These are phyloP conservation scores for Taenioides sp. DNA, from an alignment of 2,797 vertebrate species.

Conservation along the genomic window DNA sequence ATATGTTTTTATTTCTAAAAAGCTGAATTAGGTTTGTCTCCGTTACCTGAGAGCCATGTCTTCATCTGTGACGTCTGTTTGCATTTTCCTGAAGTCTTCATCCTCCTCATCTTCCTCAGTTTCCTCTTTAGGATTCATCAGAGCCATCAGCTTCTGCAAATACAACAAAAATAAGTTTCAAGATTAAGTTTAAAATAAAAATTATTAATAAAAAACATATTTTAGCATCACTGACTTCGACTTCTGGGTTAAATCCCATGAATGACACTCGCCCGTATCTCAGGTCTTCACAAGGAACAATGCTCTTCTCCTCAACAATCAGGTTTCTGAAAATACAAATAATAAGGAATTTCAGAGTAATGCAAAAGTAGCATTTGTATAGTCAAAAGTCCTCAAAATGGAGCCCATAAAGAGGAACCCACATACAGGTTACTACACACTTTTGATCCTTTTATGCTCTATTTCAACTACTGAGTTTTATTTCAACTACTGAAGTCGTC, in stretches of 20 bases:
- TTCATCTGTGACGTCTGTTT: slow-evolving; percentile 90
- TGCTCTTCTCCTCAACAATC: slow-evolving; percentile 91
- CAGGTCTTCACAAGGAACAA: slow-evolving; percentile 87
- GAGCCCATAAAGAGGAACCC: no score
- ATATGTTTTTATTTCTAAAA: no score
- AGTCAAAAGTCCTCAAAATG: no score
- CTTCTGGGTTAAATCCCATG: slow-evolving; percentile 92
- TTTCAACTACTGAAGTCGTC: no score
- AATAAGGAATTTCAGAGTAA: no score
- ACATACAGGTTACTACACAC: no score
- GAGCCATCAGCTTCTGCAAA: slow-evolving; percentile 88
- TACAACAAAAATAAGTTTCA: background rate
- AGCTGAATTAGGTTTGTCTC: no score
- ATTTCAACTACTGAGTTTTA: no score
- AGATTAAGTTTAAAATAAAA: no score
- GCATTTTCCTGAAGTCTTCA: slow-evolving; percentile 74
- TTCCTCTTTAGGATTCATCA: slow-evolving; percentile 82
- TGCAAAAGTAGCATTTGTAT: no score
- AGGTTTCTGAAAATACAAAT: slow-evolving; percentile 74
- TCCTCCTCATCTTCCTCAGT: slow-evolving; percentile 73
- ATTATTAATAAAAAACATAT: no score
- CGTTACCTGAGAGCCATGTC: slow-evolving; percentile 92
- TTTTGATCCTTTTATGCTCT: no score
- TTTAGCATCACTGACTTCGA: slow-evolving; percentile 80
- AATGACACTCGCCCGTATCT: slow-evolving; percentile 92